A percentile compares a stretch with the other conserved stretches of the same genome.
These are phyloP conservation scores for Paramisgurnus dabryanus DNA, from an alignment of 2,113 vertebrate species.

Conservation along the genomic window DNA sequence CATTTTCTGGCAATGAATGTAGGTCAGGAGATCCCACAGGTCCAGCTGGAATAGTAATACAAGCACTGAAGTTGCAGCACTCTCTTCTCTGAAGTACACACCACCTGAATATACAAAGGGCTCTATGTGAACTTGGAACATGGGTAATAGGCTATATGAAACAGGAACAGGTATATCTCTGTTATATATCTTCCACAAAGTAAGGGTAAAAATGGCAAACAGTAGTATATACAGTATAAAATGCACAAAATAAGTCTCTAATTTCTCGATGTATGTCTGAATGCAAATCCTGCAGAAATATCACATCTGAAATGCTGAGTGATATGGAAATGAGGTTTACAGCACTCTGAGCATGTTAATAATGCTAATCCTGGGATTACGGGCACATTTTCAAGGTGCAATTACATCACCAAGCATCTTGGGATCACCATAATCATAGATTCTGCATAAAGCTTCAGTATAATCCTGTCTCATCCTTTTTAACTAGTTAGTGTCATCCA, in stretches of 20 bases:
- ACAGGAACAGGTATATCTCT: too few relatives aligned
- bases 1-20: conserved; percentile 78
- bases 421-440: conserved; percentile 60
- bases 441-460: conserved; percentile 48
- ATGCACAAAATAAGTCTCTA: background rate
- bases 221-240: background rate
- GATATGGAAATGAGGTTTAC: conserved; percentile 65
- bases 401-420: conserved; percentile 61
- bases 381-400: conserved; percentile 63
- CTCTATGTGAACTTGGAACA: background rate
- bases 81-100: conserved; percentile 90
- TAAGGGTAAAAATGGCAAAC: background rate
- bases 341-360: conserved; percentile 63
- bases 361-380: conserved; percentile 65
- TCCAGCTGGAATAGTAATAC: conserved; percentile 88
- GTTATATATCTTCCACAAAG: background rate
- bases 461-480: conserved; percentile 60
- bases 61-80: conserved; percentile 90
- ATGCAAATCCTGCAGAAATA: conserved; percentile 39
- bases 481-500: conserved; percentile 50
- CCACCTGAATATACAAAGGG: conserved; percentile 71
- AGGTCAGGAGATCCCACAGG: background rate
- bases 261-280: conserved; percentile 13
- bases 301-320: conserved; percentile 54
- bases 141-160: background rate